Conservation (phyloP, 2,113 vertebrate genomes). For the Uropsilus gracilis region DNA sequence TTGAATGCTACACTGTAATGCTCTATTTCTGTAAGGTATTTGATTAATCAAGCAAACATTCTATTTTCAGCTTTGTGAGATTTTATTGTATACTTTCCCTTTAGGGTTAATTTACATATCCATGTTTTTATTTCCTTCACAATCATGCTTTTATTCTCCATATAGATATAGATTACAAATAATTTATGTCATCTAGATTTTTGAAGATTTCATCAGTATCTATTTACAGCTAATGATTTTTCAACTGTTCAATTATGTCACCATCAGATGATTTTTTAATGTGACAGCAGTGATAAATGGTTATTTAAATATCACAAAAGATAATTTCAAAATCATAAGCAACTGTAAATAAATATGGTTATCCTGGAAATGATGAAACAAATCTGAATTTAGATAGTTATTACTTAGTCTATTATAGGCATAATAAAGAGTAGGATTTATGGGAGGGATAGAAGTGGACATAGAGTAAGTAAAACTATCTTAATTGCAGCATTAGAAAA, state of each 20-base stretch:
- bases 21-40: not conserved
- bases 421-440: not conserved
- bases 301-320: slow-evolving; percentile 64
- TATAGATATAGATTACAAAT: slow-evolving; percentile 49
- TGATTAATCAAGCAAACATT: not conserved
- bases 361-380: slow-evolving; percentile 38
- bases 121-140: not conserved
- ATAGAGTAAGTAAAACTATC: slow-evolving; percentile 69
- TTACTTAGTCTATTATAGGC: not conserved
- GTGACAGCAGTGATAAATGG: slow-evolving; percentile 51
- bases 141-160: slow-evolving; percentile 9
- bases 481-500: slow-evolving; percentile 72
- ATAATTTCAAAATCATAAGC: slow-evolving; percentile 40
- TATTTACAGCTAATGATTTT: slow-evolving; percentile 58
- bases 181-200: slow-evolving; percentile 37
- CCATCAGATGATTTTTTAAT: slow-evolving; percentile 53
- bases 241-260: slow-evolving; percentile 38
- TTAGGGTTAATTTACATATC: not conserved
- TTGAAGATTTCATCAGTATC: slow-evolving; percentile 35
- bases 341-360: not conserved
- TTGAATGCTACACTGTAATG: not conserved
- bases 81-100: not conserved
- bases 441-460: not conserved
- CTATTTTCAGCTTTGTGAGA: not conserved
- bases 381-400: slow-evolving; percentile 49